These are phyloP conservation scores for Alca torda DNA, from an alignment of 2,797 vertebrate species.

Conservation along the genomic window DNA sequence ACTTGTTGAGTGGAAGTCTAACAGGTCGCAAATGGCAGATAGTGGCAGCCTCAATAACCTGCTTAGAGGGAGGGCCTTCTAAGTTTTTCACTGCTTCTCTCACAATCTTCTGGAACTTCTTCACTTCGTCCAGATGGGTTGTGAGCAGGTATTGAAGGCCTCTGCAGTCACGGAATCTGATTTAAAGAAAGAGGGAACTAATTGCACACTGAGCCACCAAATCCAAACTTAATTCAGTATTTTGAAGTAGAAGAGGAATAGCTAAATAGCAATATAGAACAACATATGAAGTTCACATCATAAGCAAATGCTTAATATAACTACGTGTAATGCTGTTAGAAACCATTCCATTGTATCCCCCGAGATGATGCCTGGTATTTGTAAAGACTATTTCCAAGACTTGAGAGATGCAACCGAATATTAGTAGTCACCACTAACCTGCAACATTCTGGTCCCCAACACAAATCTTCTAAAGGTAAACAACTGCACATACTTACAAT, in stretches of 20 bases:
- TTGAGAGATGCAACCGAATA: rapidly evolving
- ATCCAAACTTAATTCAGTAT: not conserved
- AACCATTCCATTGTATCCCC: not conserved
- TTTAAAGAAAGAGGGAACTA: conserved; percentile 4
- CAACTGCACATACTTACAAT: not conserved
- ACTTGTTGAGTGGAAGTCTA: conserved; percentile 96
- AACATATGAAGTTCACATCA: not conserved
- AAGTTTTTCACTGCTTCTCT: conserved; percentile 91
- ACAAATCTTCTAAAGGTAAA: not conserved
- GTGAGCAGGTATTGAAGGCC: conserved; percentile 93
- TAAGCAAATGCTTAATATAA: not conserved
- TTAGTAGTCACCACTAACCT: not conserved
- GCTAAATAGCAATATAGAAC: not conserved
- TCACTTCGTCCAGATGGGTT: conserved; percentile 90
- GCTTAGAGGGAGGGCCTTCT: conserved; percentile 89
- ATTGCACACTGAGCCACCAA: not conserved
- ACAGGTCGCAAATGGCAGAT: conserved; percentile 92
- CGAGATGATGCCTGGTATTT: not conserved
- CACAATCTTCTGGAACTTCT: conserved; percentile 91
- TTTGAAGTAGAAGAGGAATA: not conserved
- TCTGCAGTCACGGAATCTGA: conserved; percentile 90
- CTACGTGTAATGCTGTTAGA: not conserved
- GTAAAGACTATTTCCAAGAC: not conserved
- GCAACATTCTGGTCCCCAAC: not conserved
- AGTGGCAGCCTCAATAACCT: conserved; percentile 92